Evolutionary conservation across 2,888 invertebrate genomes (phyloP), one percentile per base, ranked within the genome.

Genomic region (Neoaliturus tenellus): DNA sequence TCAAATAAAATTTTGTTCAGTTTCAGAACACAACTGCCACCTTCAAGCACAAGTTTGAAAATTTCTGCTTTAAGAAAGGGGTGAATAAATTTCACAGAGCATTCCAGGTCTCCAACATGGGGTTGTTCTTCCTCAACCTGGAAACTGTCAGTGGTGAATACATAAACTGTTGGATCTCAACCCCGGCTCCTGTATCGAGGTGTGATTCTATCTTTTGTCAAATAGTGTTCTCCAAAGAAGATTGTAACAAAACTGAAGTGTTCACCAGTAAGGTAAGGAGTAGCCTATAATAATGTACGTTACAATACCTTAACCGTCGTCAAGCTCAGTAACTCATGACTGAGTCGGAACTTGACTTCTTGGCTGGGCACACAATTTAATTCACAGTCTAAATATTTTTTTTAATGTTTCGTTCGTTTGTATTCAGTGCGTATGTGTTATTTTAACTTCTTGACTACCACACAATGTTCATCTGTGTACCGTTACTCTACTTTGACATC

Each of bases 11-110:
- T 75, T 3, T 44, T 17, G 8, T 75, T 41, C 28, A 75, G 75
- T 75, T 75, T 17, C 10, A 75, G 44, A 75, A 75, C 48, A 75
- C 2, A 41, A 28, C 44, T 41, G 75, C 75, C 25, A 75, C 75
- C 2, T 75, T 75, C 44, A 75, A 35, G 28, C 75, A 75, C 17
- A 75, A 75, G 39, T 75, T 75, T 28, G 44, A 75, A 12, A 75
- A 75, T 23, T 75, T 75, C 39, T 75, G 75, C 48, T 44, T 25
- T n/a, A 44, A n/a, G 25, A 75, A 48, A 44, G 28, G 31, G 10
- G 23, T 2, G 5, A 8, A 12, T 1, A 75, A 75, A 48, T 75
- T 14, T n/a, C 75, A 75, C 28, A 41, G 75, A n/a, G 75, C 75
- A 14, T 75, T 75, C 35, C 17, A 23, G 20, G 44, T 75, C 8